A percentile compares a stretch with the other conserved stretches of the same genome.
phyloP scores from a whole-genome alignment of 2,888 invertebrate genomes.

The Drosophila recens region DNA sequence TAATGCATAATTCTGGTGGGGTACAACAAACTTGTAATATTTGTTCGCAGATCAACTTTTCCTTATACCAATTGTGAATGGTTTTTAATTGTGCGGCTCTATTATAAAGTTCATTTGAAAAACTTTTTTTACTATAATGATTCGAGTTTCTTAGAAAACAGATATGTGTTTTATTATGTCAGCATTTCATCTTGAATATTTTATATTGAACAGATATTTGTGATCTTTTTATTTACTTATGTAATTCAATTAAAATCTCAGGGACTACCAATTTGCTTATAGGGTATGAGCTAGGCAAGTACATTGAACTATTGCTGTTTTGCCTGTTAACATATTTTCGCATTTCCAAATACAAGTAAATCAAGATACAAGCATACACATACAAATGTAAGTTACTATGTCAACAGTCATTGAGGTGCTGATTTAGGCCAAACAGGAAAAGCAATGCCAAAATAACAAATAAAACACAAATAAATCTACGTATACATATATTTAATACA shows the following conservation, averaged over 20 bases:
- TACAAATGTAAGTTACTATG: constrained; percentile 51
- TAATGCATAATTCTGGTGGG: not conserved
- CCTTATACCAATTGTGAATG: not conserved
- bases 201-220: too few species aligned
- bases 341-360: constrained; percentile 5
- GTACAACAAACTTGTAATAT: not conserved
- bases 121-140: too few species aligned
- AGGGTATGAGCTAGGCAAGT: not conserved
- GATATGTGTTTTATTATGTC: too few species aligned
- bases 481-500: not conserved
- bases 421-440: constrained; percentile 50
- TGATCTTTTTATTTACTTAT: too few species aligned
- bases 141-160: too few species aligned
- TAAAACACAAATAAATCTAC: constrained; percentile 1
- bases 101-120: too few species aligned
- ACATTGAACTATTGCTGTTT: not conserved
- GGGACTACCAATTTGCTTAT: not conserved
- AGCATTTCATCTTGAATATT: too few species aligned
- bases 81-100: too few species aligned
- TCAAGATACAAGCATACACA: not conserved
- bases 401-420: constrained; percentile 52
- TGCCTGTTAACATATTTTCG: constrained; percentile 19
- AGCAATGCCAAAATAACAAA: constrained; percentile 34
- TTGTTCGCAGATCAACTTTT: not conserved
- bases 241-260: too few species aligned